These are phyloP conservation scores for Sycophaga agraensis DNA, from an alignment of 1,140 invertebrate species.

Conservation along the genomic window DNA sequence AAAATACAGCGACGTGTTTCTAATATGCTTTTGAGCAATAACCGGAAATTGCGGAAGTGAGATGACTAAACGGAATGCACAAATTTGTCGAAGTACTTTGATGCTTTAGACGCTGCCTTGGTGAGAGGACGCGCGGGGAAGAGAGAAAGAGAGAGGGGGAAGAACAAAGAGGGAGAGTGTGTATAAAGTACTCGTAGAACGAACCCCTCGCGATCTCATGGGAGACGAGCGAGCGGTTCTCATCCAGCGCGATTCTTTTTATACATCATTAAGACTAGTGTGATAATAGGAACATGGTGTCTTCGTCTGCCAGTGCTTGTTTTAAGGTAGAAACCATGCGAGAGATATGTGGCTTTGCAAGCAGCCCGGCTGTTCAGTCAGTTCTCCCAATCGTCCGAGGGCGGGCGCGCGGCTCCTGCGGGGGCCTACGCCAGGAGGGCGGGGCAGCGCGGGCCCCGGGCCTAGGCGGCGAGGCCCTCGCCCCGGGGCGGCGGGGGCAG, in stretches of 20 bases:
- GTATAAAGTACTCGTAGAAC: too few relatives aligned
- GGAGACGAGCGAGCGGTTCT: too few relatives aligned
- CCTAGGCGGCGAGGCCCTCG: conserved; percentile 58
- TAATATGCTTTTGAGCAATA: not conserved
- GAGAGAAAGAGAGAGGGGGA: not conserved
- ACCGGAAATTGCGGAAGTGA: not conserved
- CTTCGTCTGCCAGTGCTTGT: conserved; percentile 40
- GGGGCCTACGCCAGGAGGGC: conserved; percentile 39
- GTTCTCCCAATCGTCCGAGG: not conserved
- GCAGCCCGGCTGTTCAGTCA: not conserved
- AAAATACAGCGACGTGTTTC: not conserved
- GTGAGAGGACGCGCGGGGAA: too few relatives aligned
- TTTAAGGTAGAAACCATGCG: not conserved
- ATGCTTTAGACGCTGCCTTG: conserved; percentile 8
- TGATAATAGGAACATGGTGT: conserved; percentile 57
- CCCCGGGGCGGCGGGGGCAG: conserved; percentile 50
- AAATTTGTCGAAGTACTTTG: conserved; percentile 14
- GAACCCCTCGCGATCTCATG: too few relatives aligned
- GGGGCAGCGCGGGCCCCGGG: not conserved
- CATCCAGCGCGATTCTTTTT: not conserved
- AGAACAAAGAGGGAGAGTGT: too few relatives aligned
- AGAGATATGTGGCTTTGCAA: conserved; percentile 40
- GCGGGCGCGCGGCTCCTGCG: too few relatives aligned
- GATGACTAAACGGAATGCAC: not conserved
- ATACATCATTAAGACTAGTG: conserved; percentile 53